Conservation (phyloP, 2,113 vertebrate genomes). For the Bagarius yarrelli region DNA sequence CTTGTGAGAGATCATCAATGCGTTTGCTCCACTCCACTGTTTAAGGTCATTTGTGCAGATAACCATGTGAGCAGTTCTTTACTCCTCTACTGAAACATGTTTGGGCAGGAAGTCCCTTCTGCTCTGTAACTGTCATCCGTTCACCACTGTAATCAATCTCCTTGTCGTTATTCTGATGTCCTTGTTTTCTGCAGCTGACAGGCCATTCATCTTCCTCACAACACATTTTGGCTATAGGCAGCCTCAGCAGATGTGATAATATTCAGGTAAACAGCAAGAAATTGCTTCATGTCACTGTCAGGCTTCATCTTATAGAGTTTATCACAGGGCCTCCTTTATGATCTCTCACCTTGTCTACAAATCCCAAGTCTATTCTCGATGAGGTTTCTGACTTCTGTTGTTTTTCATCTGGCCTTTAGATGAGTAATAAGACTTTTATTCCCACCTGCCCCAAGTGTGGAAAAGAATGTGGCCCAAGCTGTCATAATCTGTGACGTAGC, state of each 20-base stretch:
- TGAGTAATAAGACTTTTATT: slow-evolving; percentile 37
- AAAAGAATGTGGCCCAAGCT: slow-evolving; percentile 26
- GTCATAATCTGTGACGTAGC: slow-evolving; percentile 27
- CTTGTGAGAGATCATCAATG: too few species aligned
- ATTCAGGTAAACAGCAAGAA: slow-evolving; percentile 5
- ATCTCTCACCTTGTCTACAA: not conserved
- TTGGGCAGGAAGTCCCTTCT: slow-evolving; percentile 22
- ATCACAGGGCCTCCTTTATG: slow-evolving; percentile 7
- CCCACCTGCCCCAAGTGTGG: not conserved
- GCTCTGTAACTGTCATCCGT: slow-evolving; percentile 24
- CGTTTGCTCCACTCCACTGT: too few species aligned
- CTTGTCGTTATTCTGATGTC: slow-evolving; percentile 26
- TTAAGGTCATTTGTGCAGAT: not conserved
- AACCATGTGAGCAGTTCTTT: not conserved
- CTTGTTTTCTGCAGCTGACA: slow-evolving; percentile 28
- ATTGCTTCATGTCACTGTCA: slow-evolving; percentile 15
- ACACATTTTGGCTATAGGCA: slow-evolving; percentile 4
- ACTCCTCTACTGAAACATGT: slow-evolving; percentile 23
- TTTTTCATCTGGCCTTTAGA: slow-evolving; percentile 23
- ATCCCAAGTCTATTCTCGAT: slow-evolving; percentile 22
- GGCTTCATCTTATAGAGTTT: slow-evolving; percentile 17
- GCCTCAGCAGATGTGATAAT: not conserved
- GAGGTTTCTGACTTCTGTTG: slow-evolving; percentile 26
- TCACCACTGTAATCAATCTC: slow-evolving; percentile 11
- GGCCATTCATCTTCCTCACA: slow-evolving; percentile 32